Evolutionary conservation across 1,140 invertebrate species (phyloP), one percentile per base, ranked within the genome.

Genomic region (Cydia splendana): DNA sequence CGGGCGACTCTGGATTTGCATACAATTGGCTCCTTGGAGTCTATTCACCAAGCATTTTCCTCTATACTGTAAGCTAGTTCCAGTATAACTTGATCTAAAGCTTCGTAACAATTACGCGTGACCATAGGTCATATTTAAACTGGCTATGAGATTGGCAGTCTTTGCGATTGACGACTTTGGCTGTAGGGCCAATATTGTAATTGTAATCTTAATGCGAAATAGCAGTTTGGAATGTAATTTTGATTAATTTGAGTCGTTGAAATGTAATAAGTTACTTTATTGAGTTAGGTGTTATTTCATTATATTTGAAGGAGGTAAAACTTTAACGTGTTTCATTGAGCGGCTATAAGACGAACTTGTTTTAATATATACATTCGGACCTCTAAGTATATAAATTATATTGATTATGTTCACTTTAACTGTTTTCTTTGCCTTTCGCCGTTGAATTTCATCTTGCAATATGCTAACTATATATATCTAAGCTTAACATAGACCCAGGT

Each of bases 1-100:
- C 71, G 51, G 77, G 67, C 74, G 62, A 57, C 65, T 74, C 5
- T 24, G 20, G 48, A 74, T 74, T 74, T 74, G 67, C 67, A 71
- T 71, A 71, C 67, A 71, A 71, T 71, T 71, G 67, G 28, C 30
- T 62, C 18, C 9, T 62, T 9, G 15, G 15, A n/a, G 18, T 24
- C 7, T 62, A 62, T 62, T 62, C 57, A 12, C 20, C 6, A 62
- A 62, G n/a, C 20, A 12, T 62, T 62, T 53, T n/a, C n/a, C 4
- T n/a, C 12, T 18, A 6, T 6, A 48, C 12, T 48, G 1, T 48
- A 48, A 48, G 45, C 45, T 48, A 53, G 51, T 53, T 10, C 57
- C 24, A 62, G 20, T 24, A 24, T 62, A 62, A 62, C 18, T 12
- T 62, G 20, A n/a, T 24, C 57, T 62, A 7, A 62, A 62, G 7